phyloP scores from a whole-genome alignment of 2,888 invertebrate genomes.

The Synanthedon vespiformis region DNA sequence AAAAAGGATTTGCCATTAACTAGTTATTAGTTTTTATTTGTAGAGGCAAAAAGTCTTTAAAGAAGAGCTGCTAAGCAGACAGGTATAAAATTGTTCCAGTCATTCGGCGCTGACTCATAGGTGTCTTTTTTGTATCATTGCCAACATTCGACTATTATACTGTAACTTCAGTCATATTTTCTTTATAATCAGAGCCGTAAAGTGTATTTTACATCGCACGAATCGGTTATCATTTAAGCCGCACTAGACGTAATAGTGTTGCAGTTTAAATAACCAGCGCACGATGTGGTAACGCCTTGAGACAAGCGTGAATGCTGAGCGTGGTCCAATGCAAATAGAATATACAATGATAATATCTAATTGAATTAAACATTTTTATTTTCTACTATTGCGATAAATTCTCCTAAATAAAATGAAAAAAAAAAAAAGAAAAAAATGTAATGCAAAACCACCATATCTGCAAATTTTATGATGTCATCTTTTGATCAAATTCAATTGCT shows the following conservation, averaged over 20 bases:
- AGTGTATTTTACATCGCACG: conserved; percentile 5
- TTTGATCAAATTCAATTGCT: no score
- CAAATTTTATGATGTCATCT: no score
- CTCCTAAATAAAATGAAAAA: no score
- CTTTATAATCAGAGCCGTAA: not conserved
- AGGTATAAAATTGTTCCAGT: conserved; percentile 13
- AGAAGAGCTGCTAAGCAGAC: not conserved
- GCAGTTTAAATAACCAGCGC: conserved; percentile 48
- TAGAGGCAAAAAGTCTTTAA: not conserved
- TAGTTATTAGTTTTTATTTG: not conserved
- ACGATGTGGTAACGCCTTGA: conserved; percentile 35
- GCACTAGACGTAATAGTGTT: conserved; percentile 36
- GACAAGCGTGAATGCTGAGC: conserved; percentile 13
- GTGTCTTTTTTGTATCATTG: conserved; percentile 37
- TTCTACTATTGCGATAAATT: not conserved
- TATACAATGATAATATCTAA: conserved; percentile 25
- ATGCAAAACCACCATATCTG: no score
- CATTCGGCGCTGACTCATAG: conserved; percentile 42
- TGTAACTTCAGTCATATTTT: not conserved
- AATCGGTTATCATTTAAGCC: not conserved
- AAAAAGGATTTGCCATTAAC: no score
- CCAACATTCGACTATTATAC: conserved; percentile 13
- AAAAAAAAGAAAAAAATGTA: no score
- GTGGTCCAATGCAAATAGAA: conserved; percentile 40
- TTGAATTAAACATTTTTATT: not conserved